These are phyloP conservation scores for Drosophila kanekoi DNA, from an alignment of 2,888 invertebrate species.

Conservation along the genomic window DNA sequence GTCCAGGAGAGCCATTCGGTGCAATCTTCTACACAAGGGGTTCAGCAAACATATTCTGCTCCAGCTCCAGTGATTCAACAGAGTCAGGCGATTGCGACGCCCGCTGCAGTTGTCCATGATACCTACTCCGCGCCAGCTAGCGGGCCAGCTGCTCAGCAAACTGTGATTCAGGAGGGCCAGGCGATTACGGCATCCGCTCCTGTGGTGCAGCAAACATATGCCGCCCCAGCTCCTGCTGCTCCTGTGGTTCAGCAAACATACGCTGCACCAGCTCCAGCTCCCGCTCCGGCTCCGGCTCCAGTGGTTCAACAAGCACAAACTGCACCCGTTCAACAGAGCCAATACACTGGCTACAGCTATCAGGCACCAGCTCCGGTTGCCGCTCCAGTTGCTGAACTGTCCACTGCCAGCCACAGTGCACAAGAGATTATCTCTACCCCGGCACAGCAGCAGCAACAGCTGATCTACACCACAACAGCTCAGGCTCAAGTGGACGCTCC, in stretches of 20 bases:
- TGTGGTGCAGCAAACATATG: not conserved
- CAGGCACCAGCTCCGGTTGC: constrained; percentile 28
- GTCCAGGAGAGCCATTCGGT: constrained; percentile 25
- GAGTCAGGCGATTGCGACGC: constrained; percentile 1
- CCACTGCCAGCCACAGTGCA: constrained; percentile 29
- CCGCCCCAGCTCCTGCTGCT: not conserved
- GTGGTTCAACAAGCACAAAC: constrained; percentile 13
- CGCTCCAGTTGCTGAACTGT: constrained; percentile 29
- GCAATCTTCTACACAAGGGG: constrained; percentile 26
- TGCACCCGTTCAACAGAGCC: constrained; percentile 18
- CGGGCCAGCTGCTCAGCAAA: constrained; percentile 1
- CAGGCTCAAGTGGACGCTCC: constrained; percentile 33
- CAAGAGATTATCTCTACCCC: constrained; percentile 28
- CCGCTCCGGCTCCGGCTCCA: not conserved
- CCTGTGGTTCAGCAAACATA: not conserved
- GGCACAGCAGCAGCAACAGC: constrained; percentile 17
- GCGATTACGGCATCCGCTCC: not conserved
- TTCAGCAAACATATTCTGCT: constrained; percentile 29
- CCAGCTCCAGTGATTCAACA: constrained; percentile 16
- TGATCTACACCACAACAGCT: constrained; percentile 15
- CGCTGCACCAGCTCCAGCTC: not conserved
- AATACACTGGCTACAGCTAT: constrained; percentile 43
- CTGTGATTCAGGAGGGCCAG: not conserved
- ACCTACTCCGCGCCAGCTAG: constrained; percentile 20
- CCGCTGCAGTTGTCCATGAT: constrained; percentile 37